Evolutionary conservation across 2,888 invertebrate species (phyloP).

Genomic region (Cheilosia vernalis): DNA sequence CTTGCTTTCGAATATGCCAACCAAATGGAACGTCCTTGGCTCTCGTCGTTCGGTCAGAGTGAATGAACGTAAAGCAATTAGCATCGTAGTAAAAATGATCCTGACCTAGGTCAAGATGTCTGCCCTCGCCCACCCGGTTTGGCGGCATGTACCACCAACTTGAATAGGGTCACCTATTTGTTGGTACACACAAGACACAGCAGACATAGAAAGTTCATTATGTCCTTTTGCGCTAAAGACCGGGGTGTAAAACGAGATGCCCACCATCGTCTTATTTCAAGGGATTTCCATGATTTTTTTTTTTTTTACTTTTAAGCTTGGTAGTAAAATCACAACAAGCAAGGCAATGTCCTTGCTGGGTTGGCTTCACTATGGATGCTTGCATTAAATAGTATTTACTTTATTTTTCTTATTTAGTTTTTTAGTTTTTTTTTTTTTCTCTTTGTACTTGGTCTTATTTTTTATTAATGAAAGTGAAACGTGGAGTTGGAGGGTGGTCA

Average conservation of each 20-base stretch:
- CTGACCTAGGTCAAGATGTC: slow-evolving; percentile 64
- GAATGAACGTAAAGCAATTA: slow-evolving; percentile 72
- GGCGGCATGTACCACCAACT: slow-evolving; percentile 27
- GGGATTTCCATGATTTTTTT: not conserved
- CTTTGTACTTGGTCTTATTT: not conserved
- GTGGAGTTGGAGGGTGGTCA: slow-evolving; percentile 37
- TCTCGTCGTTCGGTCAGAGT: slow-evolving; percentile 15
- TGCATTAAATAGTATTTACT: slow-evolving; percentile 35
- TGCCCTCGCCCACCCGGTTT: not conserved
- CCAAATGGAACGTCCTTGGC: slow-evolving; percentile 15
- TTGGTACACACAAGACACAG: slow-evolving; percentile 16
- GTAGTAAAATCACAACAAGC: slow-evolving; percentile 56
- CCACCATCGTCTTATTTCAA: slow-evolving; percentile 36
- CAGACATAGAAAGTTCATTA: slow-evolving; percentile 50
- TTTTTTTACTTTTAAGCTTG: slow-evolving; percentile 40
- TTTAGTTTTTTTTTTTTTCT: not conserved
- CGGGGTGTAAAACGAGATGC: slow-evolving; percentile 35
- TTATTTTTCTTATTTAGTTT: slow-evolving; percentile 6
- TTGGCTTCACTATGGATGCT: slow-evolving; percentile 23
- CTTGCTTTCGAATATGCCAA: not conserved
- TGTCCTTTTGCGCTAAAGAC: slow-evolving; percentile 41
- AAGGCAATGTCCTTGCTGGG: slow-evolving; percentile 44
- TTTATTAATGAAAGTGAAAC: slow-evolving; percentile 49
- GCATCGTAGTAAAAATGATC: slow-evolving; percentile 72
- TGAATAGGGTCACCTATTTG: slow-evolving; percentile 56